Evolutionary conservation across 2,797 vertebrate species (phyloP), one percentile per base, ranked within the genome.

Genomic region (Peromyscus attwateri): DNA sequence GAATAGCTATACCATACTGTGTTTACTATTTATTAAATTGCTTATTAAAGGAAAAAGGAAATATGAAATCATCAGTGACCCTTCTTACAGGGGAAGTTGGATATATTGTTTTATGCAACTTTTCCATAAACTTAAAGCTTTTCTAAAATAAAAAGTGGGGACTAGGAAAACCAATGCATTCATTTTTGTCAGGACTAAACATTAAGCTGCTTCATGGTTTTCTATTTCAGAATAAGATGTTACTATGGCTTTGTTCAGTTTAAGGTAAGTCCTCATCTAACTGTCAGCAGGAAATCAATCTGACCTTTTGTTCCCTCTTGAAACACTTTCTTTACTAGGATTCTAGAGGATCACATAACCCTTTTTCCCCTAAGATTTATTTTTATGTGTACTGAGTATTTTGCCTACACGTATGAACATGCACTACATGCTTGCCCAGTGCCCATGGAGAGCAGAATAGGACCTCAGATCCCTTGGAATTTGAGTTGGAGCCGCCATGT

Each of bases 201-300:
- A 82, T 49, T n/a, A 2, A 89, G 17, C 60, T 94, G 43, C 40
- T 68, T 37, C 29, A 87, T 8, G 79, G 60, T 29, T 95, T 91
- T 84, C 80, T 87, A 87, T 68, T 91, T 79, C 49, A 89, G 29
- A 37, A 95, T 71, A 62, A 77, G 43, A 21, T 75, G 21, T 64
- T 89, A 55, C 19, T 55, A 57, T 66, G 70, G 66, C 16, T 85
- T 73, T 82, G 10, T 70, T 95, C 25, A 88, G 66, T 95, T 85
- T 76, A 84, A 76, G 82, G 75, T 29, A 94, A 80, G 49, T 55
- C 27, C 46, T 75, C 34, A 68, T 46, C 71, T 83, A 55, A 80
- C n/a, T 55, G 34, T 55, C 52, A 62, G 83, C 31, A 49, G 64
- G 13, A 70, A 37, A 64, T 16, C 40, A 31, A 77, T 37, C 40